Conservation (phyloP, 2,113 vertebrate genomes). For the Vanacampus margaritifer region DNA sequence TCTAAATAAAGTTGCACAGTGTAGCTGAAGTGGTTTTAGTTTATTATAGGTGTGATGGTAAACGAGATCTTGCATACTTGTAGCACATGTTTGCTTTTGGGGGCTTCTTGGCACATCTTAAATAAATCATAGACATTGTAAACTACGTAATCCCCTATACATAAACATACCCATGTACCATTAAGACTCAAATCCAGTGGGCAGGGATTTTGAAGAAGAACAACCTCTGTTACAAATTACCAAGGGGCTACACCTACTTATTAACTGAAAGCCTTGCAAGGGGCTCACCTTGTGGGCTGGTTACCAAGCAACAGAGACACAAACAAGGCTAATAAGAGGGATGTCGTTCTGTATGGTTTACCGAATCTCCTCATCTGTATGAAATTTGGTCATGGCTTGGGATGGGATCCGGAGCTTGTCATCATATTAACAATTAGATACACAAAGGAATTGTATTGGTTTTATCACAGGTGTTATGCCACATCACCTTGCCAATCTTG, state of each 20-base stretch:
- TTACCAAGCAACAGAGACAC: constrained; percentile 58
- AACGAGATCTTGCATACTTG: constrained; percentile 36
- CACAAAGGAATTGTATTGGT: not conserved
- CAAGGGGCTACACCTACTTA: constrained; percentile 9
- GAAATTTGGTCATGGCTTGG: constrained; percentile 49
- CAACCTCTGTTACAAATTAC: not conserved
- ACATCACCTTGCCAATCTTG: constrained; percentile 15
- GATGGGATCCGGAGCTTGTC: constrained; percentile 16
- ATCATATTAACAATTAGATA: not conserved
- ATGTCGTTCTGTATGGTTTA: constrained; percentile 20
- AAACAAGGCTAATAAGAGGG: constrained; percentile 52
- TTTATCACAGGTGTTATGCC: not conserved
- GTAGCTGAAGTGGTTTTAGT: constrained; percentile 35
- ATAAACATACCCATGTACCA: constrained; percentile 15
- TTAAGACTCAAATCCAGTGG: constrained; percentile 3
- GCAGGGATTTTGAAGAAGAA: constrained; percentile 2
- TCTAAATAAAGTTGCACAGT: constrained; percentile 32
- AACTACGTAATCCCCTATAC: constrained; percentile 25
- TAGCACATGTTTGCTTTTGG: constrained; percentile 15
- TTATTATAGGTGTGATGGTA: constrained; percentile 45
- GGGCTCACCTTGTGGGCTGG: constrained; percentile 50
- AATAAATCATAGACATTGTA: constrained; percentile 25
- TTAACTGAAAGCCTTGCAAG: constrained; percentile 15
- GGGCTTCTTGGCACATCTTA: constrained; percentile 11
- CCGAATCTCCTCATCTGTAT: constrained; percentile 48